phyloP scores from a whole-genome alignment of 2,888 invertebrate genomes.

The Lasioglossum vierecki region DNA sequence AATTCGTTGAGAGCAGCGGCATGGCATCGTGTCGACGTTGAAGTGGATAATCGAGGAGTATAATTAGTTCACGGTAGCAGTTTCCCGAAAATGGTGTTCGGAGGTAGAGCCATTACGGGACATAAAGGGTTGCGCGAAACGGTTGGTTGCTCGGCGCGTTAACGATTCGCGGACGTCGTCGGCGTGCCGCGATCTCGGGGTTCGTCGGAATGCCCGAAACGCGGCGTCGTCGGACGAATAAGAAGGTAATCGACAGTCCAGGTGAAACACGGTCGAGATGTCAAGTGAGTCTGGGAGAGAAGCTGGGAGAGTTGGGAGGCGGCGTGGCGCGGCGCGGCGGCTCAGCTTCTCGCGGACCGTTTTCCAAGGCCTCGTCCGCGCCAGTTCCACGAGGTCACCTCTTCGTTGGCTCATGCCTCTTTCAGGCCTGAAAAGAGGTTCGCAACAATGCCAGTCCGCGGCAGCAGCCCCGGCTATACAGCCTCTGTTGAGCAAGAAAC shows the following conservation, averaged over 20 bases:
- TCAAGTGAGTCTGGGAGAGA: slow-evolving; percentile 26
- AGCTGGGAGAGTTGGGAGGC: slow-evolving; percentile 2
- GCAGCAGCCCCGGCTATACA: slow-evolving; percentile 33
- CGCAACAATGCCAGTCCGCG: slow-evolving; percentile 68
- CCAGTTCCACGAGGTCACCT: slow-evolving; percentile 70
- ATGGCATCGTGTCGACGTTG: neutral
- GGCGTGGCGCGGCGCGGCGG: slow-evolving; percentile 19
- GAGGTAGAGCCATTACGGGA: neutral
- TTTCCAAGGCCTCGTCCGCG: slow-evolving; percentile 66
- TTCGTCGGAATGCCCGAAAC: neutral
- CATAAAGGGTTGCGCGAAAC: neutral
- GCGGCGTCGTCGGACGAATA: slow-evolving; percentile 26
- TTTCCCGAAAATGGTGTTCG: neutral
- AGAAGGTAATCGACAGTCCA: slow-evolving; percentile 39
- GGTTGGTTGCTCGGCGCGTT: neutral
- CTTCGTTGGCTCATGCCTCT: slow-evolving; percentile 68
- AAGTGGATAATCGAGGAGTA: neutral
- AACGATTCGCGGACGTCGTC: neutral
- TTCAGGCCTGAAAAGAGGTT: slow-evolving; percentile 73
- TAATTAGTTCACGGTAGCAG: neutral
- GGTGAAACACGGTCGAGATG: slow-evolving; percentile 46
- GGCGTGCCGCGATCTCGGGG: too few relatives aligned
- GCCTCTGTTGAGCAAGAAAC: slow-evolving; percentile 49
- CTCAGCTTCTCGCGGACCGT: slow-evolving; percentile 50
- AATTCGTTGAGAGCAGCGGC: neutral